Percentiles rank a stretch among this genome's conserved stretches.
These are phyloP conservation scores for Drosophila tristis DNA, from an alignment of 1,140 invertebrate genomes.

Conservation along the genomic window DNA sequence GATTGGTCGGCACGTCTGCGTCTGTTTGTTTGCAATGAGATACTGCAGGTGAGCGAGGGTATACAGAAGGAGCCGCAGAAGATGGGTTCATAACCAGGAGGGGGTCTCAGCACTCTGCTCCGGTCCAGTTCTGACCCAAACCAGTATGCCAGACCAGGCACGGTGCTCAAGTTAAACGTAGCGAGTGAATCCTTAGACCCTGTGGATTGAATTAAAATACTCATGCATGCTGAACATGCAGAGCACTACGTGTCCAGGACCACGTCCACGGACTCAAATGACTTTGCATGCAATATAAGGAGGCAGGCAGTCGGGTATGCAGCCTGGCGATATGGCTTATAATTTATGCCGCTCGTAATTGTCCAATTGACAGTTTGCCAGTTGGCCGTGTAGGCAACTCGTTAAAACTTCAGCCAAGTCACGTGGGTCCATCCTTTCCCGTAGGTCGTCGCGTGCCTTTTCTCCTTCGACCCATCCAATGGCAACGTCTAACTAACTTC, in stretches of 20 bases:
- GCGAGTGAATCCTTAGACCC: slow-evolving; percentile 64
- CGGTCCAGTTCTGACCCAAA: too few relatives aligned
- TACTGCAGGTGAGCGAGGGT: slow-evolving; percentile 75
- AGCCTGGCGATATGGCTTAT: slow-evolving; percentile 31
- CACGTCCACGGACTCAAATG: slow-evolving; percentile 22
- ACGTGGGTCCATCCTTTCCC: slow-evolving; percentile 32
- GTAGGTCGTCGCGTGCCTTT: neutral
- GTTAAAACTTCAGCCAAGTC: slow-evolving; percentile 51
- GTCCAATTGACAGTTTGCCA: slow-evolving; percentile 62
- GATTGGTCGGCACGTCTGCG: slow-evolving; percentile 83
- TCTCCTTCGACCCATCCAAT: neutral
- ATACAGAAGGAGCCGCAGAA: slow-evolving; percentile 16
- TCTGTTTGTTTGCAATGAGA: slow-evolving; percentile 82
- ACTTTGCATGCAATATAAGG: too few relatives aligned
- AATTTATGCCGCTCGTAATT: slow-evolving; percentile 59
- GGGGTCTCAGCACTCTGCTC: neutral
- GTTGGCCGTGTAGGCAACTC: slow-evolving; percentile 52
- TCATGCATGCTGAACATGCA: slow-evolving; percentile 65
- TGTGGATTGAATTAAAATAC: slow-evolving; percentile 69
- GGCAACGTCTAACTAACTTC: slow-evolving; percentile 54
- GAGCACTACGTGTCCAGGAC: neutral
- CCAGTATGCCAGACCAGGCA: neutral
- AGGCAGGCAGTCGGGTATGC: neutral
- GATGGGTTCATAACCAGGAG: slow-evolving; percentile 28
- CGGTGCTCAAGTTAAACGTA: slow-evolving; percentile 38